Evolutionary conservation across 2,113 vertebrate genomes (phyloP).

Genomic region (Pelvicachromis taeniatus): DNA sequence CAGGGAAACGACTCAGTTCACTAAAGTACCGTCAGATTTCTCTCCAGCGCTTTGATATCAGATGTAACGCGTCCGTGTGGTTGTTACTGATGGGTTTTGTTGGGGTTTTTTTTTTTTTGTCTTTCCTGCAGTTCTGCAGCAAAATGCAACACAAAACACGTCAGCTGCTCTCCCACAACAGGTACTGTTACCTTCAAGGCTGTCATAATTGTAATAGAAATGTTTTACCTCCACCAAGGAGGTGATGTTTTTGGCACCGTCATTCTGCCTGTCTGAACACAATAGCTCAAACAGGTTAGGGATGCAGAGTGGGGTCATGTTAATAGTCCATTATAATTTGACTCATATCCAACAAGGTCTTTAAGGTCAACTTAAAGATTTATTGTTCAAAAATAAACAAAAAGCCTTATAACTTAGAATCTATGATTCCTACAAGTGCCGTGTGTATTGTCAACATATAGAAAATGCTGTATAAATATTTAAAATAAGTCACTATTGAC

Average conservation of each 20-base stretch:
- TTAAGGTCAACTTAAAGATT: too few species aligned
- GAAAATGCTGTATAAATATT: not conserved
- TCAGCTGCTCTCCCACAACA: constrained; percentile 48
- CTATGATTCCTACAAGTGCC: not conserved
- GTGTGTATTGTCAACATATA: not conserved
- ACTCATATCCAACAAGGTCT: too few species aligned
- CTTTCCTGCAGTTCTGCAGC: constrained; percentile 29
- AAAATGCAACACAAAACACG: constrained; percentile 12
- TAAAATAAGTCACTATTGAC: not conserved
- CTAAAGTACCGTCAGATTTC: not conserved
- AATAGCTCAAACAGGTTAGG: too few species aligned
- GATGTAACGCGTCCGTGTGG: not conserved
- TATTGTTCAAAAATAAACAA: not conserved
- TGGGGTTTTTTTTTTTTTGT: not conserved
- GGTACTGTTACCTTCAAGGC: constrained; percentile 51
- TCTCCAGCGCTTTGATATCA: not conserved
- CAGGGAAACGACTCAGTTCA: not conserved
- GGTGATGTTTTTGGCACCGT: not conserved
- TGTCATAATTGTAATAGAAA: not conserved
- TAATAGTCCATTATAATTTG: too few species aligned
- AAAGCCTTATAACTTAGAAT: not conserved
- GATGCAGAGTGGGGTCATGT: too few species aligned
- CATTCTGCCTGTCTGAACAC: not conserved
- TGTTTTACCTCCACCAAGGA: not conserved
- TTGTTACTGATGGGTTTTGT: not conserved